Percentiles rank a stretch among this genome's conserved stretches.
Conservation (phyloP, 1,140 invertebrate species). For the Drosophila willistoni region DNA sequence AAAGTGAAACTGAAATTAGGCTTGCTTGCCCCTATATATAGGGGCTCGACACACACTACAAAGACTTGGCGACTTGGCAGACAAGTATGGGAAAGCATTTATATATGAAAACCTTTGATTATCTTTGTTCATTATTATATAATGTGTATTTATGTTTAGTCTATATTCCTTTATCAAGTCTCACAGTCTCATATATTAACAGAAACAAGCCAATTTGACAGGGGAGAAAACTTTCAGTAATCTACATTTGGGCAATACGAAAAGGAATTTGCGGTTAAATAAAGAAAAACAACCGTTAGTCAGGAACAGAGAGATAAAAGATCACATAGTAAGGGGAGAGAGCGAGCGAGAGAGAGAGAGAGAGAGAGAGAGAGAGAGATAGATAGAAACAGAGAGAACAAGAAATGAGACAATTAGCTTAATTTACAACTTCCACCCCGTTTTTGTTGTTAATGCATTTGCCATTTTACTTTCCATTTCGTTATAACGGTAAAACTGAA, state of each 20-base stretch:
- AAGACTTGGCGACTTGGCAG: no score
- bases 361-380: conserved; percentile 9
- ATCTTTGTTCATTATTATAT: no score
- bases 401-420: conserved; percentile 69
- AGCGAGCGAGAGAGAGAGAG: not conserved
- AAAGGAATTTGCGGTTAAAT: not conserved
- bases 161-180: no score
- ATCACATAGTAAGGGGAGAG: no score
- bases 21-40: not conserved
- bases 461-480: conserved; percentile 74
- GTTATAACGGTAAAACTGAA: conserved; percentile 68
- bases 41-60: not conserved
- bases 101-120: no score
- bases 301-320: conserved; percentile 54
- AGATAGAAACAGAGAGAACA: conserved; percentile 22
- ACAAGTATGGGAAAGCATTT: no score
- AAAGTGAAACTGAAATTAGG: conserved; percentile 58
- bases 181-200: no score
- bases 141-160: no score
- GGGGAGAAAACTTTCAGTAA: no score
- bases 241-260: conserved; percentile 3
- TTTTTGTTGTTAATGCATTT: conserved; percentile 10
- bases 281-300: conserved; percentile 54
- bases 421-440: conserved; percentile 60
- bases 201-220: no score